A percentile compares a stretch with the other conserved stretches of the same genome.
These are phyloP conservation scores for Styela clava DNA, from an alignment of 23 tunicate species.

Conservation along the genomic window DNA sequence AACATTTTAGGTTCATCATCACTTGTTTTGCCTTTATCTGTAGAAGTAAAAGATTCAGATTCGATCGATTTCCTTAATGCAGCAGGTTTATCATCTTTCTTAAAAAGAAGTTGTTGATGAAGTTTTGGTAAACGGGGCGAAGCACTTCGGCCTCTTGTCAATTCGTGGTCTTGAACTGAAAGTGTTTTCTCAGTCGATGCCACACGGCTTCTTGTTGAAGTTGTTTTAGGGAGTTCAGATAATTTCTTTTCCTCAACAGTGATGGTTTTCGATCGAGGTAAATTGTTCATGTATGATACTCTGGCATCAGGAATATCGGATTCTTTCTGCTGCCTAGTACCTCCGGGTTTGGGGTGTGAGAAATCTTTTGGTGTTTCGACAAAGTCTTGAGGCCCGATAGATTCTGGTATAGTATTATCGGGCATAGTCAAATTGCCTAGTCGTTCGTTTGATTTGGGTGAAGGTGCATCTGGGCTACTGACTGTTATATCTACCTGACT, in stretches of 20 bases:
- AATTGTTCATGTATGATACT: neutral
- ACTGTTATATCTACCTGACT: neutral
- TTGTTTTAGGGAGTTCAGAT: neutral
- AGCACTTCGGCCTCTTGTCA: constrained; percentile 14
- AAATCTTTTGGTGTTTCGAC: neutral
- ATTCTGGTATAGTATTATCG: neutral
- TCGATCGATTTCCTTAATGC: neutral
- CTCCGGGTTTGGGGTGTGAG: neutral
- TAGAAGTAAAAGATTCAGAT: neutral
- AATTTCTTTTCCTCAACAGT: neutral
- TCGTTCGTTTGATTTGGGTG: neutral
- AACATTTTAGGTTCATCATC: constrained; percentile 1
- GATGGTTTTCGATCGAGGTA: neutral
- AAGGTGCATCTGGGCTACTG: neutral
- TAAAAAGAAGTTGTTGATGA: constrained; percentile 30
- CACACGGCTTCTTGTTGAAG: neutral
- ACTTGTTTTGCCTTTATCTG: constrained; percentile 1
- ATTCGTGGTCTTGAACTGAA: neutral
- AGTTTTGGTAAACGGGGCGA: constrained; percentile 27
- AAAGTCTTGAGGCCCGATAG: neutral
- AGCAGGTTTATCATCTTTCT: neutral
- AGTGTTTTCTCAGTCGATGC: neutral
- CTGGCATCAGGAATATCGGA: too few species aligned
- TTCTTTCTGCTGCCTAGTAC: neutral
- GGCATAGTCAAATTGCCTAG: neutral